Conservation (phyloP, 2,797 vertebrate species). For the Loris lydekkerianus region DNA sequence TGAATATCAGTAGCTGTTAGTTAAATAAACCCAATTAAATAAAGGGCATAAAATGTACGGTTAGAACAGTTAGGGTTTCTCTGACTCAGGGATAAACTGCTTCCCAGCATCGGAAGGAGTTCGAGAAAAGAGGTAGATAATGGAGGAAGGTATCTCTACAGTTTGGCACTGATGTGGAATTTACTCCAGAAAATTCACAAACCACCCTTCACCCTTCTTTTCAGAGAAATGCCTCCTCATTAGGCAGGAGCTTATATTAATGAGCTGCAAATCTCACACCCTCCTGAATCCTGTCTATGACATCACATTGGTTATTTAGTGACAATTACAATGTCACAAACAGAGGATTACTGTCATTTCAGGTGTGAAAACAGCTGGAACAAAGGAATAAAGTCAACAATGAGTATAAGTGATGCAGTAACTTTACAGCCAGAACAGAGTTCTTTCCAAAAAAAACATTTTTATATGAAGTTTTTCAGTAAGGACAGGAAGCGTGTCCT, state of each 20-base stretch:
- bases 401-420: slow-evolving; percentile 32
- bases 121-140: neutral
- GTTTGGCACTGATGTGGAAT: neutral
- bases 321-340: slow-evolving; percentile 82
- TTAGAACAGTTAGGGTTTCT: neutral
- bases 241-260: neutral
- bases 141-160: neutral
- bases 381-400: slow-evolving; percentile 80
- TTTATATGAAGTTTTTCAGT: slow-evolving; percentile 58
- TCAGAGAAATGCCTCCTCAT: neutral
- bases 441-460: slow-evolving; percentile 66
- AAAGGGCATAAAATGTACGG: neutral
- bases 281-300: slow-evolving; percentile 82
- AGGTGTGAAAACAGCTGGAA: slow-evolving; percentile 83
- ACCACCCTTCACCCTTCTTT: neutral
- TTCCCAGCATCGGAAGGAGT: neutral
- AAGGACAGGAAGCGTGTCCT: neutral
- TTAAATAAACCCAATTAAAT: slow-evolving; percentile 21
- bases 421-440: neutral
- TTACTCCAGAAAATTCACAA: neutral
- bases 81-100: neutral
- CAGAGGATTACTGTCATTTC: slow-evolving; percentile 82
- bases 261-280: neutral
- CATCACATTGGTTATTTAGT: slow-evolving; percentile 83
- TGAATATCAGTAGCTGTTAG: neutral